Conservation (phyloP, 2,888 invertebrate species). For the Tridacna crocea region DNA sequence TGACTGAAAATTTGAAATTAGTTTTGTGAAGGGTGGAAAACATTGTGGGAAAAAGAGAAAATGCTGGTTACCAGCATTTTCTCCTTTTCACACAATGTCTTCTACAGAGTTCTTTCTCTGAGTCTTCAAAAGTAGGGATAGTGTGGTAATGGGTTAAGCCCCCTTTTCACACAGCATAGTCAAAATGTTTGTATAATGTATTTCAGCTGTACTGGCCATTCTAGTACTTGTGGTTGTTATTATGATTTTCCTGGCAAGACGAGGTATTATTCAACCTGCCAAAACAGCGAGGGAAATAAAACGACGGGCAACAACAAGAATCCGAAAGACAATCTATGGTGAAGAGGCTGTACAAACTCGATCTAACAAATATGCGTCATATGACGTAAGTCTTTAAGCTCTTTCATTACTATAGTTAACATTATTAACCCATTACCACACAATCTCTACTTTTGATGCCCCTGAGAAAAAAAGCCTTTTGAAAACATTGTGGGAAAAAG, state of each 20-base stretch:
- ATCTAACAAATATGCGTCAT: background rate
- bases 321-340: slow-evolving; percentile 38
- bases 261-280: slow-evolving; percentile 37
- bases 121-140: background rate
- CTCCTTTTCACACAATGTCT: background rate
- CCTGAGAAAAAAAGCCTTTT: no score
- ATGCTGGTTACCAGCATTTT: background rate
- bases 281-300: slow-evolving; percentile 21
- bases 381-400: slow-evolving; percentile 10
- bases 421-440: no score
- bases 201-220: slow-evolving; percentile 44
- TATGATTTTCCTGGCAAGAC: slow-evolving; percentile 48
- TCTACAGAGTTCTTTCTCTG: background rate
- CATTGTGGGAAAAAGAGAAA: no score
- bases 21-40: no score
- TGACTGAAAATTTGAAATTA: no score
- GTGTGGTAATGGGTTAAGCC: background rate
- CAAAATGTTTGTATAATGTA: background rate
- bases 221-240: slow-evolving; percentile 42
- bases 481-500: no score
- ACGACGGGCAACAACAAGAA: slow-evolving; percentile 22
- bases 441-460: no score
- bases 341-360: background rate
- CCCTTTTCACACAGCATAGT: no score
- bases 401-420: no score